Percentiles rank a stretch among this genome's conserved stretches.
These are phyloP conservation scores for Sebastes minor DNA, from an alignment of 2,797 vertebrate genomes.

Conservation along the genomic window DNA sequence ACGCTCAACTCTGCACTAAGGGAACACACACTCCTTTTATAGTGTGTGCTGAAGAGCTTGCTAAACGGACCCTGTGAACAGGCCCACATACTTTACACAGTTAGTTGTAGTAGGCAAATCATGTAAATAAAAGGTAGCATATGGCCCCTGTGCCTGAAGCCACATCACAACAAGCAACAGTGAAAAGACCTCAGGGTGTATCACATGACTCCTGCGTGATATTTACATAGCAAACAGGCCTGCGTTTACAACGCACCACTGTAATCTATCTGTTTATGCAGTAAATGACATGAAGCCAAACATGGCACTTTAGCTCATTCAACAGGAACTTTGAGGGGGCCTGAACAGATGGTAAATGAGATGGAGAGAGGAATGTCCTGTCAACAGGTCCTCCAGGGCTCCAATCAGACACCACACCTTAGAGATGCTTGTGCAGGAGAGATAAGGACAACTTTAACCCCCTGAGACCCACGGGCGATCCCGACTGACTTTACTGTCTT, in stretches of 20 bases:
- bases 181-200: neutral
- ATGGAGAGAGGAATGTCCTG: neutral
- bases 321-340: neutral
- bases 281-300: slow-evolving; percentile 6
- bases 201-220: neutral
- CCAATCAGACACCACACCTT: neutral
- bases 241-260: neutral
- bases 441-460: neutral
- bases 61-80: neutral
- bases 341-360: neutral
- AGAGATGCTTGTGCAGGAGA: neutral
- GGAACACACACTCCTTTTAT: neutral
- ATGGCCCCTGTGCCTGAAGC: neutral
- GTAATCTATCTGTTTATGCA: slow-evolving; percentile 24
- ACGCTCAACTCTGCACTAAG: neutral
- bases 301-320: neutral
- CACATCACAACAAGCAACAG: neutral
- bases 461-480: too few relatives aligned
- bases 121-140: neutral
- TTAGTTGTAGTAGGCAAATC: neutral
- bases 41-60: neutral
- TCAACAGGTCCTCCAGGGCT: neutral
- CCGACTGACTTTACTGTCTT: too few relatives aligned
- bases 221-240: slow-evolving; percentile 39
- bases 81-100: neutral